Conservation (phyloP, 2,888 invertebrate genomes). For the Copidosoma aretas region DNA sequence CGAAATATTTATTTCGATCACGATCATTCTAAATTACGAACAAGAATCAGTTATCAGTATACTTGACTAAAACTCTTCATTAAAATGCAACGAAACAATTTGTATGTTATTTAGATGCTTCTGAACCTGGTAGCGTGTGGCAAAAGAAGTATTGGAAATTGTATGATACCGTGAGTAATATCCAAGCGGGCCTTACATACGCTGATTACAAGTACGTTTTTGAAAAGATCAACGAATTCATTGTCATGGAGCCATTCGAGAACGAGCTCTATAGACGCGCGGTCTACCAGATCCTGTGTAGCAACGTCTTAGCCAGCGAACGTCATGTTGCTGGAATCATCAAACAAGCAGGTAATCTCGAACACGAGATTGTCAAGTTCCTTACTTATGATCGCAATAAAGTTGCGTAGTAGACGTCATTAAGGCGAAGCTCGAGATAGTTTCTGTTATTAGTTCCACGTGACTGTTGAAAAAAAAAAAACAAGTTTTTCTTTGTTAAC, state of each 20-base stretch:
- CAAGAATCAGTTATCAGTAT: too few species aligned
- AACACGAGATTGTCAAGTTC: slow-evolving; percentile 30
- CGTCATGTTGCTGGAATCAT: slow-evolving; percentile 47
- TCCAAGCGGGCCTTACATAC: slow-evolving; percentile 46
- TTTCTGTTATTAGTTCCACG: too few species aligned
- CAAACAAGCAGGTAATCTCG: slow-evolving; percentile 50
- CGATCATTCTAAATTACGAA: too few species aligned
- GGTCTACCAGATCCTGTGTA: slow-evolving; percentile 49
- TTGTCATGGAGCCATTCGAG: slow-evolving; percentile 25
- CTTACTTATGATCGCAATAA: neutral
- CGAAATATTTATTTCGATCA: too few species aligned
- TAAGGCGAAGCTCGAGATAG: too few species aligned
- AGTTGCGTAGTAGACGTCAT: neutral
- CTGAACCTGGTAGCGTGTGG: slow-evolving; percentile 27
- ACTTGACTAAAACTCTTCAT: too few species aligned
- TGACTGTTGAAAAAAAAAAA: too few species aligned
- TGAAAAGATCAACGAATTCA: slow-evolving; percentile 42
- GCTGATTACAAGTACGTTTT: slow-evolving; percentile 49
- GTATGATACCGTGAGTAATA: slow-evolving; percentile 42
- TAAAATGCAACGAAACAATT: neutral
- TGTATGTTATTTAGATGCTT: slow-evolving; percentile 38
- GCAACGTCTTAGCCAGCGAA: slow-evolving; percentile 46
- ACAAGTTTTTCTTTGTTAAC: too few species aligned
- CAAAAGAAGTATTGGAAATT: slow-evolving; percentile 47
- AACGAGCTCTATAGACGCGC: slow-evolving; percentile 41